Evolutionary conservation across 2,888 invertebrate species (phyloP), one percentile per base, ranked within the genome.

Genomic region (Rhyacophila evoluta): DNA sequence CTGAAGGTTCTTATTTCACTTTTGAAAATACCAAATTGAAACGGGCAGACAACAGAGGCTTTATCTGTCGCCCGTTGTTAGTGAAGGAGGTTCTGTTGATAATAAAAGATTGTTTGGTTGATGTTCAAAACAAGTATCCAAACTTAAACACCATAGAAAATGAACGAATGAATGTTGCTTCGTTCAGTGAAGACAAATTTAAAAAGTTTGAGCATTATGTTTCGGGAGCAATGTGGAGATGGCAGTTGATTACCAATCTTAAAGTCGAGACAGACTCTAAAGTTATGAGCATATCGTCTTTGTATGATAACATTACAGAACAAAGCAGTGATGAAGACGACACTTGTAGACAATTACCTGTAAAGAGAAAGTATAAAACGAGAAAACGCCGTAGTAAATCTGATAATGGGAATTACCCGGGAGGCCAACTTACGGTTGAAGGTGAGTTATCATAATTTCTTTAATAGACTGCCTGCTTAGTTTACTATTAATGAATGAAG

Each of bases 141-240:
- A 84, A 85, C 73, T 81, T 83, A 1, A 84, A 84, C 67, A 82
- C 84, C 25, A 69, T 25, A 2, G 84, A 87, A 72, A 86, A 86
- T 72, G 15, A 39, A 39, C 12, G 15, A 6, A 15, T 5, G n/a
- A n/a, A n/a, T n/a, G 84, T 85, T 10, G 87, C 87, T 4, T 84
- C 83, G 8, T 38, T 72, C 8, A 84, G 83, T 78, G 84, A 83
- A 5, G 73, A 83, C 4, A 69, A 81, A 25, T 72, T 83, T 12
- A 72, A 80, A 27, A 72, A 78, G 33, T 83, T 81, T 79, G 55
- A 83, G 81, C 82, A 84, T 85, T 77, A 83, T 83, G 89, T 94
- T 2, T 91, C 90, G 81, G 94, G 95, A 85, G 94, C 93, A 5
- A 87, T 91, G 79, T 95, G 95, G 95, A 91, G 94, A 84, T 88